phyloP scores from a whole-genome alignment of 1,140 invertebrate genomes.

The Papilio xuthus region DNA sequence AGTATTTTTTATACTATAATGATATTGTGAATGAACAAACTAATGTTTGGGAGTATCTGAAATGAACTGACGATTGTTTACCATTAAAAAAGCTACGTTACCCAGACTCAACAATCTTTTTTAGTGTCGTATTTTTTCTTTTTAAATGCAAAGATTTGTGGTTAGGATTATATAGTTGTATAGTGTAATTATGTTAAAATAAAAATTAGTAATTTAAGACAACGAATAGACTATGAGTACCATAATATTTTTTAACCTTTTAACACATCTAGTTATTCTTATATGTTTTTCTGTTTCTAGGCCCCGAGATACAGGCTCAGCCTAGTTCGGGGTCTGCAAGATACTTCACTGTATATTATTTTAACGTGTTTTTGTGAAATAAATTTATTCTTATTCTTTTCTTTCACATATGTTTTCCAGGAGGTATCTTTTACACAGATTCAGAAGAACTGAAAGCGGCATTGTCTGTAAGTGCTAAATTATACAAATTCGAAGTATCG shows the following conservation, averaged over 20 bases:
- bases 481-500: slow-evolving; percentile 58
- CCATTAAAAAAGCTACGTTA: neutral
- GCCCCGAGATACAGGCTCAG: no score
- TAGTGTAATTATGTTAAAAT: neutral
- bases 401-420: no score
- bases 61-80: neutral
- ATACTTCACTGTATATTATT: no score
- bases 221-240: neutral
- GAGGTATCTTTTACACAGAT: slow-evolving; percentile 69
- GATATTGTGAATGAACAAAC: neutral
- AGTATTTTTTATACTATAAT: neutral
- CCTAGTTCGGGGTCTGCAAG: no score
- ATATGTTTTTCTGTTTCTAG: neutral
- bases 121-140: neutral
- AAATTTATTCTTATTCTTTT: no score
- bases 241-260: neutral
- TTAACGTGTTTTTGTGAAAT: no score
- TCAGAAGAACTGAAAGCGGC: slow-evolving; percentile 58
- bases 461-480: slow-evolving; percentile 55
- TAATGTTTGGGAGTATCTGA: neutral
- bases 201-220: neutral
- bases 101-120: neutral
- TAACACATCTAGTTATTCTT: neutral
- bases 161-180: neutral
- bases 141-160: neutral